A percentile compares a stretch with the other conserved stretches of the same genome.
phyloP scores from a whole-genome alignment of 2,888 invertebrate genomes.

The Resseliella maxima region DNA sequence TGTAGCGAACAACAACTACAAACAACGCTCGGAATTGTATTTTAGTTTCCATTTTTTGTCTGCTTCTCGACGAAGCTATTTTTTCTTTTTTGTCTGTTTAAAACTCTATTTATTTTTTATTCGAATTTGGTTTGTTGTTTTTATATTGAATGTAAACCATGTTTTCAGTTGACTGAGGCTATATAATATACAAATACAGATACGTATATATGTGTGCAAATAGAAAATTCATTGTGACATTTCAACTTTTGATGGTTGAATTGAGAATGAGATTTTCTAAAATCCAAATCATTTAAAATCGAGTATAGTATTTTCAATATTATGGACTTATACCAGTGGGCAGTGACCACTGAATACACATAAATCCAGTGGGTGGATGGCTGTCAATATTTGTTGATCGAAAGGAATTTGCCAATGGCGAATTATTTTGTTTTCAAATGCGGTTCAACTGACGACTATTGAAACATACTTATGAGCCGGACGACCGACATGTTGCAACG shows the following conservation, averaged over 20 bases:
- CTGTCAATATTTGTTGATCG: background rate
- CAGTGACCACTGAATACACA: too few relatives aligned
- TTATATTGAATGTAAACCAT: background rate
- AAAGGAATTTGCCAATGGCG: background rate
- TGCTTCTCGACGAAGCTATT: background rate
- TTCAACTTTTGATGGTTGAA: background rate
- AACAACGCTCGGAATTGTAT: background rate
- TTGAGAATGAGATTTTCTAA: background rate
- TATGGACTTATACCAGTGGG: too few relatives aligned
- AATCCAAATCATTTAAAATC: background rate
- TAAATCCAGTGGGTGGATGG: too few relatives aligned
- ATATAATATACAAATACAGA: too few relatives aligned
- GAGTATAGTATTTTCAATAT: too few relatives aligned
- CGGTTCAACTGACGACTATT: background rate
- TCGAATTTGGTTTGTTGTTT: background rate
- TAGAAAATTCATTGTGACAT: conserved; percentile 28
- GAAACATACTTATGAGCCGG: background rate
- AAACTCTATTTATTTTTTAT: background rate
- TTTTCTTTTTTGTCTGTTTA: background rate
- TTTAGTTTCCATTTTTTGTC: background rate
- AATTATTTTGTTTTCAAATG: background rate
- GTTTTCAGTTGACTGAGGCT: background rate
- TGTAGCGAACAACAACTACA: background rate
- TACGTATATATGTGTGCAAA: background rate
- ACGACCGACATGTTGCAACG: background rate